These are phyloP conservation scores for Tachystola acroxantha DNA, from an alignment of 2,888 invertebrate genomes.

Conservation along the genomic window DNA sequence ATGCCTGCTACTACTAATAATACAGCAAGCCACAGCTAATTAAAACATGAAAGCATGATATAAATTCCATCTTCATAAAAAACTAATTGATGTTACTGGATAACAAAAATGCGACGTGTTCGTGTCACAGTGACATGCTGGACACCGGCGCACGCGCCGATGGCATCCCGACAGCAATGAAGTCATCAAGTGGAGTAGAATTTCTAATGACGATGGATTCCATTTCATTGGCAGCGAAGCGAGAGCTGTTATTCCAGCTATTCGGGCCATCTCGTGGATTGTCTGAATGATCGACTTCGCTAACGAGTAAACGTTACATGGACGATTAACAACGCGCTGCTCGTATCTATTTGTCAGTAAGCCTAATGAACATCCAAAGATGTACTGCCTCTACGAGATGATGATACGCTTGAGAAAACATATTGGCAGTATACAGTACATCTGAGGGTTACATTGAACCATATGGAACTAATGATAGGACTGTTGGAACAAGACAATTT, in stretches of 20 bases:
- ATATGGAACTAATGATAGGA: too few species aligned
- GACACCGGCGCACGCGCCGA: slow-evolving; percentile 35
- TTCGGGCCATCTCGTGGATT: slow-evolving; percentile 54
- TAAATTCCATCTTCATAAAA: too few species aligned
- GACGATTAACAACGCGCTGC: slow-evolving; percentile 10
- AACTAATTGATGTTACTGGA: slow-evolving; percentile 15
- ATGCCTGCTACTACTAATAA: too few species aligned
- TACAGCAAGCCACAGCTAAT: too few species aligned
- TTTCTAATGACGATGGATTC: slow-evolving; percentile 72
- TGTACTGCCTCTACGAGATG: neutral
- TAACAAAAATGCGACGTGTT: slow-evolving; percentile 32
- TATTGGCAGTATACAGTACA: slow-evolving; percentile 2
- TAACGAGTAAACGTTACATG: slow-evolving; percentile 14
- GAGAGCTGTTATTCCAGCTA: slow-evolving; percentile 61
- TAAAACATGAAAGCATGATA: slow-evolving; percentile 28
- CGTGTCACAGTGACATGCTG: slow-evolving; percentile 38
- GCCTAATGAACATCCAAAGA: slow-evolving; percentile 9
- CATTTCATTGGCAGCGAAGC: slow-evolving; percentile 71
- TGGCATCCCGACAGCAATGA: slow-evolving; percentile 61
- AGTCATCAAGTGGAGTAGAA: slow-evolving; percentile 67
- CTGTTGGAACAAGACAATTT: neutral
- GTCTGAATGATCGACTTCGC: slow-evolving; percentile 31
- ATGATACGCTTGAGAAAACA: slow-evolving; percentile 3
- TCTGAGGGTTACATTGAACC: too few species aligned
- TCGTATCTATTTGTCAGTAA: slow-evolving; percentile 12